These are phyloP conservation scores for Drosophila nigritarsus DNA, from an alignment of 2,888 invertebrate genomes.

Conservation along the genomic window DNA sequence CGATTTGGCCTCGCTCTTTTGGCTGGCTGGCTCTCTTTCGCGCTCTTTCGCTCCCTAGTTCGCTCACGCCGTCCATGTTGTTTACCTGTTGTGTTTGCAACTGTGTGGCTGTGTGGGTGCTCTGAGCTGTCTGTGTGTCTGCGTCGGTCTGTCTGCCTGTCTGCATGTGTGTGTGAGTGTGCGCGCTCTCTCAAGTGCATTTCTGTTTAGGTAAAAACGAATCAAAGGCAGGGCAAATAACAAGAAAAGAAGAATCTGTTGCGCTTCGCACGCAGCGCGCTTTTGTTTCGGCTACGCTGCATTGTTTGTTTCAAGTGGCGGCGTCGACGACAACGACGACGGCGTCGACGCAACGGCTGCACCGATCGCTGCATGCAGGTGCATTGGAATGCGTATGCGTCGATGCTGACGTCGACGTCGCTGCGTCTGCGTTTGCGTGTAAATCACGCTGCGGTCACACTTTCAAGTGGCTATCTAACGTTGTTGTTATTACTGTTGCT, in stretches of 20 bases:
- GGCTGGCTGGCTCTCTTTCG: constrained; percentile 15
- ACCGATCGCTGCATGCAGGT: constrained; percentile 64
- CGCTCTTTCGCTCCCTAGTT: constrained; percentile 26
- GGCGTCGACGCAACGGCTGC: constrained; percentile 17
- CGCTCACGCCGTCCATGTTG: constrained; percentile 57
- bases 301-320: constrained; percentile 74
- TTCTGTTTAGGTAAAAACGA: constrained; percentile 80
- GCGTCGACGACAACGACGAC: constrained; percentile 47
- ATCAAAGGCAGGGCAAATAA: constrained; percentile 77
- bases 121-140: constrained; percentile 24
- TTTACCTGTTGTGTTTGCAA: constrained; percentile 67
- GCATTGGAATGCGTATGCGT: constrained; percentile 75
- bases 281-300: constrained; percentile 68
- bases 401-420: constrained; percentile 51
- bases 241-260: constrained; percentile 77
- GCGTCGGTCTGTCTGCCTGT: neutral
- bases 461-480: constrained; percentile 74
- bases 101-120: constrained; percentile 52
- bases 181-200: constrained; percentile 76
- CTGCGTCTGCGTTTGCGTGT: constrained; percentile 57
- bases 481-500: constrained; percentile 33
- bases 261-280: constrained; percentile 73
- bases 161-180: constrained; percentile 2
- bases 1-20: constrained; percentile 16
- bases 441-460: constrained; percentile 81